Percentiles rank a stretch among this genome's conserved stretches.
phyloP scores from a whole-genome alignment of 2,888 invertebrate species.

The Bimastos eiseni region DNA sequence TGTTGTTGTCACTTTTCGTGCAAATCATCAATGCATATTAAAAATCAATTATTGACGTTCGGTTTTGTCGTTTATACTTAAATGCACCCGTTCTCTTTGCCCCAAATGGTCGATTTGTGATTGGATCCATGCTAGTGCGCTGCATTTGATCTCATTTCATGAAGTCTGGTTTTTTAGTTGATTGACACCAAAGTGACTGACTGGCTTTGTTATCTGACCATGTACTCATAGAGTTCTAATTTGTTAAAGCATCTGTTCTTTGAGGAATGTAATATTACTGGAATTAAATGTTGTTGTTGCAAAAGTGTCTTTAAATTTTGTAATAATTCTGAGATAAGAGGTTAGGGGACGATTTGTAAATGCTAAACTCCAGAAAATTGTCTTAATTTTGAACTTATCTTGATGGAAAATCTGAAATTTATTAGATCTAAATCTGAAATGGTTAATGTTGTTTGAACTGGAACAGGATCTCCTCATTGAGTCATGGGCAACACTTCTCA shows the following conservation, averaged over 20 bases:
- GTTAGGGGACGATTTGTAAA: not conserved
- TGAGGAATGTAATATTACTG: not conserved
- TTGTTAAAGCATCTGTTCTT: not conserved
- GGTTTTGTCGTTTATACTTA: not conserved
- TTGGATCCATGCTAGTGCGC: not conserved
- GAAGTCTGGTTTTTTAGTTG: not conserved
- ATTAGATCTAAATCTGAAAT: not conserved
- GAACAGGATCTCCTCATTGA: not conserved
- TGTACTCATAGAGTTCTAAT: not conserved
- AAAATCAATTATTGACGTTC: not conserved
- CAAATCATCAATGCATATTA: too few species aligned
- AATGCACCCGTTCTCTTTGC: not conserved
- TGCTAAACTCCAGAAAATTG: not conserved
- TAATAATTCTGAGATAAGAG: not conserved
- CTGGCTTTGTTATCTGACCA: not conserved
- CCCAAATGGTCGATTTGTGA: not conserved
- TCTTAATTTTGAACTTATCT: too few species aligned
- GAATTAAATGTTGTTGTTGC: not conserved
- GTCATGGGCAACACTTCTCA: not conserved
- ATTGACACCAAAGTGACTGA: not conserved
- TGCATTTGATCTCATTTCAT: not conserved
- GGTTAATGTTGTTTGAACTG: slow-evolving; percentile 4
- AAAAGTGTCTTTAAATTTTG: not conserved
- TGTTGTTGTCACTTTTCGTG: too few species aligned
- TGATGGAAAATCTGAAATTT: too few species aligned